Conservation (phyloP, 2,888 invertebrate species). For the Drosophila nigricruria region DNA sequence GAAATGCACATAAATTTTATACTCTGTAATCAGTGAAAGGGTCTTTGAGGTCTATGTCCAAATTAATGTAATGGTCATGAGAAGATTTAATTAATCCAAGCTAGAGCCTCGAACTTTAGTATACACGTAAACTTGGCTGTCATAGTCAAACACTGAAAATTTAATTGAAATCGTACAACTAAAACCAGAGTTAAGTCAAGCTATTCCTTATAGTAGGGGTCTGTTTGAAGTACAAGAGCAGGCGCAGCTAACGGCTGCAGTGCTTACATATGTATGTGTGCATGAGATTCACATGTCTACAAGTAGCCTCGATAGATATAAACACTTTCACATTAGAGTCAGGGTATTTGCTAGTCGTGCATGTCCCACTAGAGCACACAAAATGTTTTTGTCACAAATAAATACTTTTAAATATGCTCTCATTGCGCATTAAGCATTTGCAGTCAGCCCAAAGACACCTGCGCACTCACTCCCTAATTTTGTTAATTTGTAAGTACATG, state of each 20-base stretch:
- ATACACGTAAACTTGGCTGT: neutral
- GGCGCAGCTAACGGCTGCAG: no score
- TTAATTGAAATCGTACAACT: neutral
- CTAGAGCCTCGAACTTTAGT: neutral
- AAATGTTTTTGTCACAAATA: neutral
- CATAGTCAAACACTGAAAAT: neutral
- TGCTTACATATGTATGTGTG: no score
- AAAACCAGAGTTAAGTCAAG: neutral
- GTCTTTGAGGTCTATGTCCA: neutral
- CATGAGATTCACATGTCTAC: no score
- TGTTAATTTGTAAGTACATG: slow-evolving; percentile 73
- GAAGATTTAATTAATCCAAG: neutral
- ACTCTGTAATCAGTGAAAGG: neutral
- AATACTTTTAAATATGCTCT: slow-evolving; percentile 30
- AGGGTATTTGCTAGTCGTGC: neutral
- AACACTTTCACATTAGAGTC: neutral
- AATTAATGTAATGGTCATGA: neutral
- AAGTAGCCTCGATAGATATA: no score
- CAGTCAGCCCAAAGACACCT: neutral
- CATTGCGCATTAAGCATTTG: neutral
- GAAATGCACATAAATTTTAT: neutral
- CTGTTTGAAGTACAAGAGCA: neutral
- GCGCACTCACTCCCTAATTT: slow-evolving; percentile 41
- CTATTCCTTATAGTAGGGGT: neutral
- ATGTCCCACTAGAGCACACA: neutral